Conservation (phyloP, 1,140 invertebrate species). For the Oryzaephilus surinamensis region DNA sequence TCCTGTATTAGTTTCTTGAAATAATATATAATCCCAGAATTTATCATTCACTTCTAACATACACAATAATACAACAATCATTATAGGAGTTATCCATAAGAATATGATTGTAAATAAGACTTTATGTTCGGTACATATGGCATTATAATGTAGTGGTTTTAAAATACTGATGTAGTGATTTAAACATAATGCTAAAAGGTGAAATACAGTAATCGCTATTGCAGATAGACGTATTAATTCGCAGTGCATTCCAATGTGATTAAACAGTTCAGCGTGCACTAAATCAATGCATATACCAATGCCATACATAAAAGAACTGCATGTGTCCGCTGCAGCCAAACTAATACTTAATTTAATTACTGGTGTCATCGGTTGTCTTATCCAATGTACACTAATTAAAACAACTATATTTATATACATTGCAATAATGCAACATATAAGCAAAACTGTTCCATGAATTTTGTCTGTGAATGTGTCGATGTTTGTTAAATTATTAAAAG, state of each 20-base stretch:
- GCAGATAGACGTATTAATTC: no score
- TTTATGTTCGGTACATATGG: slow-evolving; percentile 40
- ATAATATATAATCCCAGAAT: slow-evolving; percentile 9
- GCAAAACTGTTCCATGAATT: no score
- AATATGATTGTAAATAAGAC: slow-evolving; percentile 37
- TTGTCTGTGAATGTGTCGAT: no score
- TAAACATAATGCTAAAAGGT: slow-evolving; percentile 52
- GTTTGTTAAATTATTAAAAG: no score
- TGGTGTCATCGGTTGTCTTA: slow-evolving; percentile 43
- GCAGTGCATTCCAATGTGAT: no score
- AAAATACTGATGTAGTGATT: slow-evolving; percentile 56
- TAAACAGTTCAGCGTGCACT: slow-evolving; percentile 1
- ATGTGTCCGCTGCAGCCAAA: slow-evolving; percentile 48
- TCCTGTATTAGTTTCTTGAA: slow-evolving; percentile 1
- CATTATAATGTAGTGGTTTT: slow-evolving; percentile 50
- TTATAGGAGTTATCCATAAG: slow-evolving; percentile 46
- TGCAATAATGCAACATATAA: no score
- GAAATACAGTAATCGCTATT: slow-evolving; percentile 51
- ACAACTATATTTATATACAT: slow-evolving; percentile 43
- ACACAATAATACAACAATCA: slow-evolving; percentile 44
- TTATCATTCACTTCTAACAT: slow-evolving; percentile 18
- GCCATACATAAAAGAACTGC: slow-evolving; percentile 41
- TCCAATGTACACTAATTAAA: slow-evolving; percentile 42
- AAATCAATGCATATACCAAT: no score
- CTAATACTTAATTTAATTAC: slow-evolving; percentile 50